These are phyloP conservation scores for Zaprionus capensis DNA, from an alignment of 1,140 invertebrate species.

Conservation along the genomic window DNA sequence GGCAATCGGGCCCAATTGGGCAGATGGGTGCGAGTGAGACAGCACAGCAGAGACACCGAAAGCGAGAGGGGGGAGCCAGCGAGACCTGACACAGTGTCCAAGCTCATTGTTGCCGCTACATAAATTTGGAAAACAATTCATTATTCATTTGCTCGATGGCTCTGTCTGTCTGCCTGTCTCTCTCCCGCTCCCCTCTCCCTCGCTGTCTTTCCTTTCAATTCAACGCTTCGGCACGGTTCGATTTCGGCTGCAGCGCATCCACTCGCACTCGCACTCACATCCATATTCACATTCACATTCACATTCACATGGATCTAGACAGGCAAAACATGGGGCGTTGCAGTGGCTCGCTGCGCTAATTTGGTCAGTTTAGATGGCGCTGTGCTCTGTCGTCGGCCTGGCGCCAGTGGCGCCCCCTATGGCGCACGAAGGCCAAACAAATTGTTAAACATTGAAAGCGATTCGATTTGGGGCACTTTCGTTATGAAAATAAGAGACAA, in stretches of 20 bases:
- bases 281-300: not conserved
- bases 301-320: not conserved
- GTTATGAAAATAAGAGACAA: not conserved
- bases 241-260: not conserved
- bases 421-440: slow-evolving; percentile 63
- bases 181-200: not conserved
- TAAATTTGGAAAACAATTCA: slow-evolving; percentile 69
- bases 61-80: not conserved
- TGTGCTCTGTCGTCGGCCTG: slow-evolving; percentile 28
- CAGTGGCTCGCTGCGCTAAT: slow-evolving; percentile 66
- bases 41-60: not conserved
- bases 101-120: slow-evolving; percentile 30
- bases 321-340: slow-evolving; percentile 50
- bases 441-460: slow-evolving; percentile 61
- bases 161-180: not conserved
- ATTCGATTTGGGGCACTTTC: slow-evolving; percentile 42
- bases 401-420: slow-evolving; percentile 68
- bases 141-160: slow-evolving; percentile 60
- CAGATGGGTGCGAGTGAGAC: not conserved
- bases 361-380: slow-evolving; percentile 35
- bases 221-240: not conserved
- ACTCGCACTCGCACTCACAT: slow-evolving; percentile 2
- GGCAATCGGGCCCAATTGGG: not conserved
- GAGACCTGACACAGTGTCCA: slow-evolving; percentile 23
- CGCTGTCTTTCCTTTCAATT: not conserved